Conservation (phyloP, 2,113 vertebrate genomes). For the Malurus elegans region DNA sequence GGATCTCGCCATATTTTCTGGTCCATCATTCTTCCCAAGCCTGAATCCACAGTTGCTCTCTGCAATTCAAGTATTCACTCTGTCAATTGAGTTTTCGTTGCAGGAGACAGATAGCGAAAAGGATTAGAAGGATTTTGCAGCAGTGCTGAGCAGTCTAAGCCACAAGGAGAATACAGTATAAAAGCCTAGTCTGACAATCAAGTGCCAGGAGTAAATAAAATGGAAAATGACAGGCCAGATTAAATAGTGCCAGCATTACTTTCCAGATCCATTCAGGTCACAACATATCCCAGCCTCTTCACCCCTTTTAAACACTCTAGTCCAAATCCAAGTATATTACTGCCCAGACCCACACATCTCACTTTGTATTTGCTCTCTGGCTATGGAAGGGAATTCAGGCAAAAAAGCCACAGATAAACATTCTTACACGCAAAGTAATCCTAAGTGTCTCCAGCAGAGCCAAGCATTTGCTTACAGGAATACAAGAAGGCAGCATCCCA, state of each 20-base stretch:
- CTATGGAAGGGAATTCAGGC: not conserved
- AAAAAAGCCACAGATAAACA: not conserved
- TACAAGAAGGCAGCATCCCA: not conserved
- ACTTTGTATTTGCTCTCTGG: not conserved
- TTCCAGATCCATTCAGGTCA: not conserved
- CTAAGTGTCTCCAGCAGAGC: not conserved
- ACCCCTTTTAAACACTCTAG: not conserved
- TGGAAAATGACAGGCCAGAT: not conserved
- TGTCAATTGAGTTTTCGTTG: not conserved
- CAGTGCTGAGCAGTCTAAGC: not conserved
- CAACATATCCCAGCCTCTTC: not conserved
- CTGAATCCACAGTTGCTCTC: not conserved
- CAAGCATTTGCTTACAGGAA: not conserved
- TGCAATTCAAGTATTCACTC: not conserved
- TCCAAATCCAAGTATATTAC: not conserved
- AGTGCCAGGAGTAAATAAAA: constrained; percentile 6
- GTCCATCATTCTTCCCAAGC: not conserved
- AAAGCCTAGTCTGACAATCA: not conserved
- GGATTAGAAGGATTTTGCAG: constrained; percentile 15
- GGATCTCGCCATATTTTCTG: not conserved
- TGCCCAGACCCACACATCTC: not conserved
- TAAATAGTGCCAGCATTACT: not conserved
- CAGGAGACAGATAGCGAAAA: not conserved
- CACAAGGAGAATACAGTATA: not conserved
- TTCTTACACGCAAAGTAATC: not conserved